Evolutionary conservation across 2,113 vertebrate genomes (phyloP).

Genomic region (Panurus biarmicus): DNA sequence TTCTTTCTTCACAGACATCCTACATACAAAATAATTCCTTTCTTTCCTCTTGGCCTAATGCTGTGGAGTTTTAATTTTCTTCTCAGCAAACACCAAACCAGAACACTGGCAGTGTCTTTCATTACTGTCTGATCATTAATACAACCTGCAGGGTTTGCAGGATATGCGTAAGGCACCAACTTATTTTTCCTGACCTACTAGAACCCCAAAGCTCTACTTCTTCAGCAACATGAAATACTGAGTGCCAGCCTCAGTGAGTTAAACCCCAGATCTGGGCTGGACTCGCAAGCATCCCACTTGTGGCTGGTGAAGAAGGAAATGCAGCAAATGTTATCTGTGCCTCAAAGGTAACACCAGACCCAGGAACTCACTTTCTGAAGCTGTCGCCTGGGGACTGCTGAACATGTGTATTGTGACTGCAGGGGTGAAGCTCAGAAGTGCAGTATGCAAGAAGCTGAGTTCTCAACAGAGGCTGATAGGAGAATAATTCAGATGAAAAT

Average conservation of each 20-base stretch:
- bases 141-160: neutral
- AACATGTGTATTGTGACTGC: neutral
- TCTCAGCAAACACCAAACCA: neutral
- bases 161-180: neutral
- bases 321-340: neutral
- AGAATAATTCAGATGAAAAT: neutral
- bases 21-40: neutral
- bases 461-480: neutral
- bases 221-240: neutral
- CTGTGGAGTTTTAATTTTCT: neutral
- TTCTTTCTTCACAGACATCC: slow-evolving; percentile 2
- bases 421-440: neutral
- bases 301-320: neutral
- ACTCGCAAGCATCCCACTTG: neutral
- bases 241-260: neutral
- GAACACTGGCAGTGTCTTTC: neutral
- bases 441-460: neutral
- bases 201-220: neutral
- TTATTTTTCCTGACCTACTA: neutral
- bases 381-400: neutral
- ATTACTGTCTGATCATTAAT: neutral
- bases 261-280: neutral
- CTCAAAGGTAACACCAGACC: neutral
- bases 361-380: neutral
- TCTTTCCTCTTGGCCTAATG: neutral